Base-by-base conservation (phyloP, 1,140 invertebrate genomes). In the Drosophila tani region DNA sequence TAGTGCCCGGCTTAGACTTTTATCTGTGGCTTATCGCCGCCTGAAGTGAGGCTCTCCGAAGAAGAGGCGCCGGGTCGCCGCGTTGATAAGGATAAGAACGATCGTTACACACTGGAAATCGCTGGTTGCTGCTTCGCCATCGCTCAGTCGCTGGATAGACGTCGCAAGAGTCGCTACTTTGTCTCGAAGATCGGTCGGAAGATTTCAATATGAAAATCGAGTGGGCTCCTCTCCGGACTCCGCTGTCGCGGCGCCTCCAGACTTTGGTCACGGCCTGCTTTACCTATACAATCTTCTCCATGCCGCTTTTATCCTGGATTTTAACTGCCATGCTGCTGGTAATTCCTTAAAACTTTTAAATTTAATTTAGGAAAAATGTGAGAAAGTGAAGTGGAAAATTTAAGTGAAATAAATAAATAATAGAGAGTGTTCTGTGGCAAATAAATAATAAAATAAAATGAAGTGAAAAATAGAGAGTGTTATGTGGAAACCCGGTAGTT, bases 81-180 rank as follows among this genome's bases (percentile, higher is more conserved):
- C 17, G 14, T 59, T 73, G 69, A 73, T 73, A 73, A 73, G 69
- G 53, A 73, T 38, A 73, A 73, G 69, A 51, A 38, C 21, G 11
- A 21, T n/a, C n/a, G 15, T 59, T 71, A 59, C 68, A 73, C 21
- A 32, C 29, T 58, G 67, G 38, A 49, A 71, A 27, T 50, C 21
- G 15, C 27, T 32, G 38, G 51, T 21, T 1, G 51, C 46, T 24
- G 19, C 21, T 43, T 8, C 11, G 21, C 38, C 15, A 46, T 43
- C 32, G 46, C 38, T 73, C 46, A 73, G 69, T 73, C 27, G 67
- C 38, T 73, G 7, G 11, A 35, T 15, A 75, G 19, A 24, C 58
- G 41, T 53, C 49, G 69, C 19, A 40, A 47, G 57, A 55, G 49
- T 41, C 57, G 69, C 41, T 35, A 29, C 47, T 27, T 60, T 41